Percentiles rank a stretch among this genome's conserved stretches.
Conservation (phyloP, 2,113 vertebrate genomes). For the Ploceus nigricollis region DNA sequence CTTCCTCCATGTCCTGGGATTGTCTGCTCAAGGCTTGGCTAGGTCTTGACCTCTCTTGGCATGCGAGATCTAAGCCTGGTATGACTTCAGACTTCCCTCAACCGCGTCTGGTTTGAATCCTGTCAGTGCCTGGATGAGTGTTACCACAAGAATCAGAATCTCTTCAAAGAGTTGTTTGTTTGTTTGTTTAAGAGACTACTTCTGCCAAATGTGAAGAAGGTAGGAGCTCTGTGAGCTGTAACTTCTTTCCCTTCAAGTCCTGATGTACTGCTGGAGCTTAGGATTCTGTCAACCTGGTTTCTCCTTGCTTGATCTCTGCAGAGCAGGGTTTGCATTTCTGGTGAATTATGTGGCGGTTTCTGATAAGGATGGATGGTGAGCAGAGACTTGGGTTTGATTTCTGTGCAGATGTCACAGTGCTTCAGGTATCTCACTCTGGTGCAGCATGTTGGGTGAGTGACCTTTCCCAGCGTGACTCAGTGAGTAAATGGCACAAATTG, state of each 20-base stretch:
- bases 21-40: neutral
- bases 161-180: conserved; percentile 4
- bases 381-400: neutral
- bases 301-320: neutral
- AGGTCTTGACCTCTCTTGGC: conserved; percentile 43
- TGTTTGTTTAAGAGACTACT: neutral
- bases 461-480: neutral
- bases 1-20: neutral
- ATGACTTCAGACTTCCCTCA: neutral
- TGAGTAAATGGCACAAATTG: neutral
- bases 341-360: neutral
- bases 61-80: conserved; percentile 6
- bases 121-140: neutral
- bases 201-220: conserved; percentile 10
- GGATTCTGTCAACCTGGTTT: neutral
- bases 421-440: neutral
- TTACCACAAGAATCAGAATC: conserved; percentile 25
- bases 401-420: neutral
- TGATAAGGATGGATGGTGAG: neutral
- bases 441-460: neutral
- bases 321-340: neutral
- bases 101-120: conserved; percentile 20
- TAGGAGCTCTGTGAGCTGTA: neutral
- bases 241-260: neutral
- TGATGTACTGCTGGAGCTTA: neutral